phyloP scores from a whole-genome alignment of 2,113 vertebrate genomes.

The Panurus biarmicus region DNA sequence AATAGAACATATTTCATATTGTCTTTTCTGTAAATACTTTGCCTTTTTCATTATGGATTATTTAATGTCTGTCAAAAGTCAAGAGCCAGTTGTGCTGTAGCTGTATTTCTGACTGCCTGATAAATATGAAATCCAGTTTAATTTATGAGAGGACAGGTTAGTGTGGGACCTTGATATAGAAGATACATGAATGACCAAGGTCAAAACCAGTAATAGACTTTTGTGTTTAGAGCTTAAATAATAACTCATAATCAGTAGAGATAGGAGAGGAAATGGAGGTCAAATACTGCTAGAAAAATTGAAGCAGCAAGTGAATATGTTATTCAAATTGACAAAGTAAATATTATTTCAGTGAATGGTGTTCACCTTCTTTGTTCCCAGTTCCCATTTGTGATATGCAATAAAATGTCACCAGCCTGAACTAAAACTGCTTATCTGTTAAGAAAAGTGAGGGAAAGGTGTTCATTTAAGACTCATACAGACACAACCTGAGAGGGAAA shows the following conservation, averaged over 20 bases:
- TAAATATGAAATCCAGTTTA: slow-evolving; percentile 52
- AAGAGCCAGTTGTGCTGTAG: neutral
- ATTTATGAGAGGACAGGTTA: slow-evolving; percentile 46
- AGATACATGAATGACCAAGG: slow-evolving; percentile 42
- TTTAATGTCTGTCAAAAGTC: slow-evolving; percentile 42
- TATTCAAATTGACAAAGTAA: slow-evolving; percentile 44
- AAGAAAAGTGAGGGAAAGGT: neutral
- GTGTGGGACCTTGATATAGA: neutral
- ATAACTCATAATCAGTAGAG: slow-evolving; percentile 40
- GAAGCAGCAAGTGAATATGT: neutral
- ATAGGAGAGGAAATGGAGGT: slow-evolving; percentile 33
- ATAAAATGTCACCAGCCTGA: neutral
- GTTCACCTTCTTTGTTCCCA: neutral
- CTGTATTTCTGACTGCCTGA: slow-evolving; percentile 1
- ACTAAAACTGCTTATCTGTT: neutral
- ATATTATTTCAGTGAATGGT: slow-evolving; percentile 21
- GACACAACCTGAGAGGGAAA: neutral
- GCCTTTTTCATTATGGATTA: neutral
- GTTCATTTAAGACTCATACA: neutral
- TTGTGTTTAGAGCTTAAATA: slow-evolving; percentile 43
- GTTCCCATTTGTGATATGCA: neutral
- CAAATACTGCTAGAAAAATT: slow-evolving; percentile 13
- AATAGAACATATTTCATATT: neutral
- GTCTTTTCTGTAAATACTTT: neutral
- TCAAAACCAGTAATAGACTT: slow-evolving; percentile 46